Evolutionary conservation across 2,113 vertebrate species (phyloP).

Genomic region (Malaclemys terrapin): DNA sequence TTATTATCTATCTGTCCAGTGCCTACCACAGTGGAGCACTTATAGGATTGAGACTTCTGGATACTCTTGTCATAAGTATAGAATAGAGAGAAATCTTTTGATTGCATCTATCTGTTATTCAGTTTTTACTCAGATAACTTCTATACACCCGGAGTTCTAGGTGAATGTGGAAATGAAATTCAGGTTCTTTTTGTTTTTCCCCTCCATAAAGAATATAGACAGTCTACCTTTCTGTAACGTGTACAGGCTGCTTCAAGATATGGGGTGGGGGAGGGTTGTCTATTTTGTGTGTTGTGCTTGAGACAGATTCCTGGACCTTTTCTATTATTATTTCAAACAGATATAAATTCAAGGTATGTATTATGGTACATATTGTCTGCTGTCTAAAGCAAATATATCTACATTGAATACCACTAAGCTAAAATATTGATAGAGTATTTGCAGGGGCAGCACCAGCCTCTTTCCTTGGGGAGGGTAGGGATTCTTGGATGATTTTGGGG

Average conservation of each 20-base stretch:
- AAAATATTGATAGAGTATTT: no score
- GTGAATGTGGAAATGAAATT: no score
- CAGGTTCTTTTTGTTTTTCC: background rate
- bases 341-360: background rate
- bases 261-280: no score
- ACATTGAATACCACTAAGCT: no score
- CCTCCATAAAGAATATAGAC: accelerated
- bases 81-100: background rate
- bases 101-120: background rate
- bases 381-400: background rate
- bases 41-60: background rate
- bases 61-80: background rate
- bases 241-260: no score
- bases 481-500: no score
- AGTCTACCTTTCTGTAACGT: background rate
- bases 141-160: no score
- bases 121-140: no score
- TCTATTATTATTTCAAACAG: background rate
- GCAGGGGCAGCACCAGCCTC: no score
- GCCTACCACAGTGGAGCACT: accelerated
- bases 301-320: no score
- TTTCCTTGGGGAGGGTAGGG: no score
- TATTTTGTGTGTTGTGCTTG: background rate
- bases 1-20: background rate
- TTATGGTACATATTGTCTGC: background rate